Conservation (phyloP, 1,140 invertebrate species). For the Trichoplusia ni region DNA sequence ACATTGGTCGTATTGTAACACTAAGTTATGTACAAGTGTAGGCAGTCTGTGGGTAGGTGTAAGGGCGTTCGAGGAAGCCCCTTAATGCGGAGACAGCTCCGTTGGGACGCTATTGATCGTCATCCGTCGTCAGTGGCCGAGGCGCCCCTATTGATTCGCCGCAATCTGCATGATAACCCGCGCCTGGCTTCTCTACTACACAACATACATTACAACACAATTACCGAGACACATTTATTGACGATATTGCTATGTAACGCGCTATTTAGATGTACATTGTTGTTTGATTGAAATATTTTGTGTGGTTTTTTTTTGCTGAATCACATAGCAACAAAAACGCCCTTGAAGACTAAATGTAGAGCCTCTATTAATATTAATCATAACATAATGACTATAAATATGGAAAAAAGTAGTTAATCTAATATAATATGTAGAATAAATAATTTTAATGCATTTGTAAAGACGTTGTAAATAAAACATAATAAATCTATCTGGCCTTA, state of each 20-base stretch:
- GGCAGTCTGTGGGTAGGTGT: constrained; percentile 68
- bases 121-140: constrained; percentile 78
- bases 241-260: constrained; percentile 24
- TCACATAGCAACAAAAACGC: too few relatives aligned
- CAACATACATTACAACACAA: constrained; percentile 59
- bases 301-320: too few relatives aligned
- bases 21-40: constrained; percentile 55
- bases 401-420: too few relatives aligned
- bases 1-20: constrained; percentile 30
- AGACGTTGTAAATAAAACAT: too few relatives aligned
- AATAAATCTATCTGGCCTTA: too few relatives aligned
- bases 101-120: constrained; percentile 78
- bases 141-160: constrained; percentile 78
- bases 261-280: constrained; percentile 24
- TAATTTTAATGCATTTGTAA: too few relatives aligned
- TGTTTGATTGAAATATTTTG: too few relatives aligned
- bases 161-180: constrained; percentile 79
- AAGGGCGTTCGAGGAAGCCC: constrained; percentile 78
- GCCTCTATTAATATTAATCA: too few relatives aligned
- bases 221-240: constrained; percentile 39
- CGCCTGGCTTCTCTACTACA: constrained; percentile 68
- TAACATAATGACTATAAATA: too few relatives aligned
- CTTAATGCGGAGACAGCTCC: constrained; percentile 78
- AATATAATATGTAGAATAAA: too few relatives aligned
- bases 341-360: too few relatives aligned